Evolutionary conservation across 1,140 invertebrate species (phyloP).

Genomic region (Drosophila hydei): DNA sequence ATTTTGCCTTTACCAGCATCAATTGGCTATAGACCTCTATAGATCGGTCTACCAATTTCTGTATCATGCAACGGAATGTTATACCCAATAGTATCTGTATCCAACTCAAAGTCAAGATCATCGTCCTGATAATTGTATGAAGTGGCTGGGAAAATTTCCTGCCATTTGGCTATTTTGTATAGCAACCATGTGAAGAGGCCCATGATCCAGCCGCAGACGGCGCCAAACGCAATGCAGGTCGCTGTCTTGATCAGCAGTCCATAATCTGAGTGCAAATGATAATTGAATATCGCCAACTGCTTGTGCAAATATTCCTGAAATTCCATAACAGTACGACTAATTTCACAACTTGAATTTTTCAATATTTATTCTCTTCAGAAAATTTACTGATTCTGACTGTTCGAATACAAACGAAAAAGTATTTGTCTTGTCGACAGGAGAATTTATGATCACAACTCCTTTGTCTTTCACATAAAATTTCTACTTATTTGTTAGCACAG

Average conservation of each 20-base stretch:
- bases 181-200: slow-evolving; percentile 45
- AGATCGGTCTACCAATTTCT: not conserved
- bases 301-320: slow-evolving; percentile 47
- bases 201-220: slow-evolving; percentile 58
- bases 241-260: slow-evolving; percentile 55
- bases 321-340: slow-evolving; percentile 43
- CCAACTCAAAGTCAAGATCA: slow-evolving; percentile 53
- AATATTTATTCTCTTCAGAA: not conserved
- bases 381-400: not conserved
- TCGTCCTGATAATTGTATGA: slow-evolving; percentile 30
- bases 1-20: not conserved
- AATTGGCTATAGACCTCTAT: slow-evolving; percentile 6
- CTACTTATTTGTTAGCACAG: not conserved
- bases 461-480: not conserved
- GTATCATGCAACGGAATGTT: not conserved
- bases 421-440: not conserved
- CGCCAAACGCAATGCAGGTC: slow-evolving; percentile 62
- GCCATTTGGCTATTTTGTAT: slow-evolving; percentile 42
- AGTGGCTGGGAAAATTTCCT: slow-evolving; percentile 15
- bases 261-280: slow-evolving; percentile 49
- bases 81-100: slow-evolving; percentile 31
- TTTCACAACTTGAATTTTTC: slow-evolving; percentile 10
- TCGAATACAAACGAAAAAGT: not conserved
- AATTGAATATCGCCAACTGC: slow-evolving; percentile 46
- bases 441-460: not conserved